These are phyloP conservation scores for Vulpes vulpes DNA, from an alignment of 2,113 vertebrate species.

Conservation along the genomic window DNA sequence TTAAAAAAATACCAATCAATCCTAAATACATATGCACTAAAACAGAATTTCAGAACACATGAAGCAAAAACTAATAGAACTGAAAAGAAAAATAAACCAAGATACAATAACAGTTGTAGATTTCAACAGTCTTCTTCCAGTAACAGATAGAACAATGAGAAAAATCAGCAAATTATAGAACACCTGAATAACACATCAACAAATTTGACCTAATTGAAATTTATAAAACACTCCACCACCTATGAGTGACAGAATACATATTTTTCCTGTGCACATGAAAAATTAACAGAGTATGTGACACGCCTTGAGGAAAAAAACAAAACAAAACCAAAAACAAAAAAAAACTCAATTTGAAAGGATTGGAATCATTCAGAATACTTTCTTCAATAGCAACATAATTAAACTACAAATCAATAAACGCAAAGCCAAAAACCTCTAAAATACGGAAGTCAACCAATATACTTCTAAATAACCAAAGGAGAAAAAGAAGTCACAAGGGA, in stretches of 20 bases:
- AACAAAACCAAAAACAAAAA: background rate
- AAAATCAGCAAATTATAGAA: background rate
- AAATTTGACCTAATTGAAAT: background rate
- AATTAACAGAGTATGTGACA: background rate
- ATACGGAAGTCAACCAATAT: background rate
- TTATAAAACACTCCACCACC: background rate
- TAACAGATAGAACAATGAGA: background rate
- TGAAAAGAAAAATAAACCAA: background rate
- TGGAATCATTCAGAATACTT: background rate
- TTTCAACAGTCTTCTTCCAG: background rate
- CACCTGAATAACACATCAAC: background rate
- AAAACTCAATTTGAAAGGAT: background rate
- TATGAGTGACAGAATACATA: background rate
- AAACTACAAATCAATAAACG: background rate
- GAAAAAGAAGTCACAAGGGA: background rate
- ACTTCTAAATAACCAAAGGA: background rate
- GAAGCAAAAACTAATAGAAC: too few relatives aligned
- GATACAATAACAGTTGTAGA: background rate
- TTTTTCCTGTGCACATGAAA: background rate
- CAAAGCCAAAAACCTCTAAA: background rate
- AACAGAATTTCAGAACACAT: too few relatives aligned
- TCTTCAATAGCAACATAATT: background rate
- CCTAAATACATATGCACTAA: too few relatives aligned
- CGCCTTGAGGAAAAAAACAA: too few relatives aligned
- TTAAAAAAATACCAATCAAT: too few relatives aligned